Conservation (phyloP, 2,888 invertebrate species). For the Drosophila mercatorum region DNA sequence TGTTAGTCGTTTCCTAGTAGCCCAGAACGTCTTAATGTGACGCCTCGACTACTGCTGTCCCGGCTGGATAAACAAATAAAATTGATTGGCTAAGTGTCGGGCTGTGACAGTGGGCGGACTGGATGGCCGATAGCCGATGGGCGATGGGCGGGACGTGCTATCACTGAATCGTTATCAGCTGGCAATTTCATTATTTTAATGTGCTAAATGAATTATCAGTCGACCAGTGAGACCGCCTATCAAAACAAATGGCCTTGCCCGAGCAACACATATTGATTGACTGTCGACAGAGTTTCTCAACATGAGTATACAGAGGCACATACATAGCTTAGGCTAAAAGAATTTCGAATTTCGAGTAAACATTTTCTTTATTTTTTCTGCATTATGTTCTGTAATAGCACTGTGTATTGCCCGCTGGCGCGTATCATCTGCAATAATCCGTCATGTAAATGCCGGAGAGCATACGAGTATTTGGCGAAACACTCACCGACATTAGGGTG, state of each 20-base stretch:
- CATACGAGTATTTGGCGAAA: neutral
- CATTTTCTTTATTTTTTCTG: slow-evolving; percentile 47
- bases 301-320: neutral
- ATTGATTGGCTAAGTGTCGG: slow-evolving; percentile 66
- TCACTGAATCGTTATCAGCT: slow-evolving; percentile 66
- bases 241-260: slow-evolving; percentile 43
- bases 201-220: slow-evolving; percentile 65
- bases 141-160: slow-evolving; percentile 15
- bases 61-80: slow-evolving; percentile 63
- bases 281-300: slow-evolving; percentile 3
- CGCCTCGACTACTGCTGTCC: neutral
- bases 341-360: neutral
- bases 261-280: slow-evolving; percentile 43
- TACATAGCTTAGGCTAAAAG: neutral
- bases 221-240: slow-evolving; percentile 29
- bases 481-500: slow-evolving; percentile 77
- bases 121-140: neutral
- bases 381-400: slow-evolving; percentile 73
- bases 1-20: slow-evolving; percentile 15
- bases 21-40: slow-evolving; percentile 39
- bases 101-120: slow-evolving; percentile 40
- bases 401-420: slow-evolving; percentile 80
- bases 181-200: slow-evolving; percentile 77
- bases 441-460: neutral
- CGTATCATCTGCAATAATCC: slow-evolving; percentile 72